These are phyloP conservation scores for Propithecus coquereli DNA, from an alignment of 2,113 vertebrate species.

Conservation along the genomic window DNA sequence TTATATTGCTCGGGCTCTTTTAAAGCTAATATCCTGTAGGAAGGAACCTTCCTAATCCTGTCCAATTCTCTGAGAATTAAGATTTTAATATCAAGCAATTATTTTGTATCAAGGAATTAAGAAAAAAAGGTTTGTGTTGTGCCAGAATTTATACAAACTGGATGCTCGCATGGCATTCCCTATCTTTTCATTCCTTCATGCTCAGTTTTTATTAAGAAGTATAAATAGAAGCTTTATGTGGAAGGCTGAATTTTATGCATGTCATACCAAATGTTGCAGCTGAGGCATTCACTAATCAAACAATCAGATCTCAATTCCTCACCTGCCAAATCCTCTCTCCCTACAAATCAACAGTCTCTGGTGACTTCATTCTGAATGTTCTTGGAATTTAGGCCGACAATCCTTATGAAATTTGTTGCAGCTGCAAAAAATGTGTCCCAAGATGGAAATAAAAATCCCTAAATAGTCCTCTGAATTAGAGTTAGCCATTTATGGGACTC, in stretches of 20 bases:
- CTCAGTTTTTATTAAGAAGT: conserved; percentile 15
- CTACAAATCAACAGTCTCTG: neutral
- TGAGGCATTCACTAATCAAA: neutral
- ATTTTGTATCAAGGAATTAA: neutral
- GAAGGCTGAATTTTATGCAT: conserved; percentile 22
- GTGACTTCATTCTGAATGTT: conserved; percentile 26
- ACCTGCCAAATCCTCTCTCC: conserved; percentile 29
- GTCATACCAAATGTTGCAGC: neutral
- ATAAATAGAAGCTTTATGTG: neutral
- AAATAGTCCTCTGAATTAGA: neutral
- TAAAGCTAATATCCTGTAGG: neutral
- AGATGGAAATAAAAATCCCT: conserved; percentile 15
- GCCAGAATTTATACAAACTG: neutral
- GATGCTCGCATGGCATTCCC: neutral
- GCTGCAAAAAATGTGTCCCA: conserved; percentile 49
- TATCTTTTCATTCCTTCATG: neutral
- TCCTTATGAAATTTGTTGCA: conserved; percentile 52
- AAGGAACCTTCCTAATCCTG: neutral
- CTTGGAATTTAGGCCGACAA: neutral
- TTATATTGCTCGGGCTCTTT: neutral
- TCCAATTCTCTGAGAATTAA: neutral
- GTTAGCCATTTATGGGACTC: neutral
- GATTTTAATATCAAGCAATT: conserved; percentile 28
- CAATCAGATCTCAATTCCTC: conserved; percentile 37
- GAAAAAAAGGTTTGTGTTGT: neutral